phyloP scores from a whole-genome alignment of 2,888 invertebrate genomes.

The Pantelozetes paolii region DNA sequence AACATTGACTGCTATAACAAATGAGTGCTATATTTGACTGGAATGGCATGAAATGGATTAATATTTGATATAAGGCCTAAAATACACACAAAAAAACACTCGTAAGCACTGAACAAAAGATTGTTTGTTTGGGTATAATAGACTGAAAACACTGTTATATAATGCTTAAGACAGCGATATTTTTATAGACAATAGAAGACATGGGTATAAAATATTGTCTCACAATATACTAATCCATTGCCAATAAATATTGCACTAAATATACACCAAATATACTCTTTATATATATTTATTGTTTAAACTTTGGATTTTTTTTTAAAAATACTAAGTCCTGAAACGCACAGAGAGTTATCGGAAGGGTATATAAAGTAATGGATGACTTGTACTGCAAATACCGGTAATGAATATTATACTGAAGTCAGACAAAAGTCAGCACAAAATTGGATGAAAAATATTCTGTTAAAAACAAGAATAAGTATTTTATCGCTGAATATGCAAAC shows the following conservation, averaged over 20 bases:
- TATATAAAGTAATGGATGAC: background rate
- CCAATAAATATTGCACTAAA: background rate
- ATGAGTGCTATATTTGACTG: background rate
- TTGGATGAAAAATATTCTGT: background rate
- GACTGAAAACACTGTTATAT: background rate
- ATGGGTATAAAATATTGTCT: too few species aligned
- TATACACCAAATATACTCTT: background rate
- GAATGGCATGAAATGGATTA: background rate
- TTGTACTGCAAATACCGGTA: background rate
- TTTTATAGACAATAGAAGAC: background rate
- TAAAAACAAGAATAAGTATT: background rate
- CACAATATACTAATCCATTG: background rate
- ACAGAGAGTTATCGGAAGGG: background rate
- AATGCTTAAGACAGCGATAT: constrained; percentile 23
- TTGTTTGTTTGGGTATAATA: background rate
- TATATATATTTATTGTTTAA: background rate
- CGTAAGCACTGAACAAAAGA: background rate
- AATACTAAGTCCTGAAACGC: background rate
- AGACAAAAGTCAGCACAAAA: background rate
- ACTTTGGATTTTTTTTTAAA: background rate
- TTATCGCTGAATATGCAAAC: constrained; percentile 4
- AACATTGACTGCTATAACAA: too few species aligned
- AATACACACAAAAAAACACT: background rate
- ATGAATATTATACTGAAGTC: background rate
- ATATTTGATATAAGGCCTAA: background rate